phyloP scores from a whole-genome alignment of 2,113 vertebrate species.

The Oncorhynchus nerka region DNA sequence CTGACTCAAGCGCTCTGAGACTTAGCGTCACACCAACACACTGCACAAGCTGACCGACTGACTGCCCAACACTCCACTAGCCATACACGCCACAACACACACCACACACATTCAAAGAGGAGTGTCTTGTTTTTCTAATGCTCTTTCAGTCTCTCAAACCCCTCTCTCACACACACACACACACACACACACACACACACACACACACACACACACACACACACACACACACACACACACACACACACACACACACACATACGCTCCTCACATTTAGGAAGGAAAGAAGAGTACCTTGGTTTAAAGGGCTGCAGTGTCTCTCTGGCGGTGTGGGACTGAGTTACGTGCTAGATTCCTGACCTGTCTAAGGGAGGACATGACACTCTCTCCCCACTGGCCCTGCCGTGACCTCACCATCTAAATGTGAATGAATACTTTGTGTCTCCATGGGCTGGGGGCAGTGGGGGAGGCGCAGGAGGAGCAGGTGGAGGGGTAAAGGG shows the following conservation, averaged over 20 bases:
- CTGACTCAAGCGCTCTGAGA: constrained; percentile 35
- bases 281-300: constrained; percentile 54
- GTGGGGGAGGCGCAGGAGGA: constrained; percentile 30
- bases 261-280: constrained; percentile 45
- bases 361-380: constrained; percentile 63
- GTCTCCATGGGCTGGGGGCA: constrained; percentile 70
- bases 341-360: constrained; percentile 77
- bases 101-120: constrained; percentile 13
- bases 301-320: constrained; percentile 32
- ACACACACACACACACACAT: constrained; percentile 9
- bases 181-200: constrained; percentile 14
- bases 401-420: constrained; percentile 80
- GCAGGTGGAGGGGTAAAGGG: constrained; percentile 39
- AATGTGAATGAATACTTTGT: constrained; percentile 84
- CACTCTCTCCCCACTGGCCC: constrained; percentile 74
- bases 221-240: constrained; percentile 5
- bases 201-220: not conserved
- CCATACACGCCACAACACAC: not conserved
- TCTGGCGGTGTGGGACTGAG: constrained; percentile 53
- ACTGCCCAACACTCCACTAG: not conserved
- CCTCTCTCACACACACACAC: constrained; percentile 26
- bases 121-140: not conserved
- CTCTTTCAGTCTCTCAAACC: constrained; percentile 18
- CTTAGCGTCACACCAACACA: constrained; percentile 38
- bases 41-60: constrained; percentile 32